Evolutionary conservation across 2,113 vertebrate genomes (phyloP), one percentile per base, ranked within the genome.

Genomic region (Anoplopoma fimbria): DNA sequence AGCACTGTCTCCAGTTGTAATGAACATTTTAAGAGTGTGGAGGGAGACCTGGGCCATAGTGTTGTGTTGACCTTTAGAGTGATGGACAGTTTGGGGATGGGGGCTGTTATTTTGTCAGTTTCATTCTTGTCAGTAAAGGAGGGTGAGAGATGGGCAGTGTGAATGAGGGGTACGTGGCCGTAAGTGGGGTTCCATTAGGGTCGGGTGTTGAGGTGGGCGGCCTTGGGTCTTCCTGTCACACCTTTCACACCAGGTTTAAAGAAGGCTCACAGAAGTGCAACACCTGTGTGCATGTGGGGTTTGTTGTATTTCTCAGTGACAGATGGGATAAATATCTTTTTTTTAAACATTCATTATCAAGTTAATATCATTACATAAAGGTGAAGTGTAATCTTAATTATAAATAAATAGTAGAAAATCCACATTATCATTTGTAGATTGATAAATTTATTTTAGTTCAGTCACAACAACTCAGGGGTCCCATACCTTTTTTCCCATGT

Each of bases 1-100:
- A 15, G 60, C 1, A 69, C 73, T 85, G 70, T 76, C 88, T 90
- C 58, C 76, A 60, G 47, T 62, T 88, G 81, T 87, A 88, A 90
- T 83, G 83, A 86, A 81, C 83, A 84, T 63, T 82, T 36, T 36
- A 45, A 71, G 64, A 75, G 74, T 85, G 63, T 69, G 64, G 25
- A 82, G n/a, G 31, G 42, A 45, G 82, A 85, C 83, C 69, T 45
- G 13, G 45, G 63, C 47, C 49, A 49, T 38, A n/a, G 36, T 85
- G 87, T 87, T 88, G 62, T 73, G 71, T 70, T 92, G 90, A 88
- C 88, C 90, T 90, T 91, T 88, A 73, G 4, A 78, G 40, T 85
- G 87, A 90, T 85, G 60, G 89, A 87, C 87, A 83, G 83, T 79
- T 81, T 68, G 58, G 74, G 79, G 57, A 60, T 74, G 51, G 51